These are phyloP conservation scores for Hemibagrus wyckioides DNA, from an alignment of 2,113 vertebrate genomes.

Conservation along the genomic window DNA sequence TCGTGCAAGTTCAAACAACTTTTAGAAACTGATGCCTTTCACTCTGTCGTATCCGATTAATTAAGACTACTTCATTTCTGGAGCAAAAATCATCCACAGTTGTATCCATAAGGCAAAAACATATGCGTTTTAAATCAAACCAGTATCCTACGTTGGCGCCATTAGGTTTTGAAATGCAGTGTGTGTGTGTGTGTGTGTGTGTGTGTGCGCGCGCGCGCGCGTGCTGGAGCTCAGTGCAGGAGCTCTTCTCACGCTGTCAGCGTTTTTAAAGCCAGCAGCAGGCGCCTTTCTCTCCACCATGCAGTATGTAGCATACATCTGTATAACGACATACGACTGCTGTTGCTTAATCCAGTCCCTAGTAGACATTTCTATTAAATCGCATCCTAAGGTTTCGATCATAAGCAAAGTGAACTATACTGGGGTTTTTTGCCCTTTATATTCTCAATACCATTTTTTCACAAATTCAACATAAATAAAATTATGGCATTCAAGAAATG, in stretches of 20 bases:
- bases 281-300: constrained; percentile 23
- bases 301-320: not conserved
- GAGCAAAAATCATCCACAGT: not conserved
- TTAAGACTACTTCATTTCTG: not conserved
- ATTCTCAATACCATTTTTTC: not conserved
- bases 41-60: not conserved
- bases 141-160: constrained; percentile 31
- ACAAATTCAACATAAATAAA: not conserved
- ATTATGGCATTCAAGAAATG: not conserved
- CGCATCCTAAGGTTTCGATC: not conserved
- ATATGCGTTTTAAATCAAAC: not conserved
- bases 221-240: constrained; percentile 29
- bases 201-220: constrained; percentile 2
- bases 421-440: not conserved
- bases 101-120: not conserved
- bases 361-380: not conserved
- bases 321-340: not conserved
- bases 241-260: constrained; percentile 39
- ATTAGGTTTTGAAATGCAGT: constrained; percentile 49
- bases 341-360: not conserved
- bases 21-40: constrained; percentile 7
- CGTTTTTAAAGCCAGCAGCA: constrained; percentile 40
- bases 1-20: constrained; percentile 45
- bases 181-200: constrained; percentile 5
- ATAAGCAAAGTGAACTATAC: not conserved